A percentile compares a stretch with the other conserved stretches of the same genome.
phyloP scores from a whole-genome alignment of 2,888 invertebrate species.

The Blomia tropicalis region DNA sequence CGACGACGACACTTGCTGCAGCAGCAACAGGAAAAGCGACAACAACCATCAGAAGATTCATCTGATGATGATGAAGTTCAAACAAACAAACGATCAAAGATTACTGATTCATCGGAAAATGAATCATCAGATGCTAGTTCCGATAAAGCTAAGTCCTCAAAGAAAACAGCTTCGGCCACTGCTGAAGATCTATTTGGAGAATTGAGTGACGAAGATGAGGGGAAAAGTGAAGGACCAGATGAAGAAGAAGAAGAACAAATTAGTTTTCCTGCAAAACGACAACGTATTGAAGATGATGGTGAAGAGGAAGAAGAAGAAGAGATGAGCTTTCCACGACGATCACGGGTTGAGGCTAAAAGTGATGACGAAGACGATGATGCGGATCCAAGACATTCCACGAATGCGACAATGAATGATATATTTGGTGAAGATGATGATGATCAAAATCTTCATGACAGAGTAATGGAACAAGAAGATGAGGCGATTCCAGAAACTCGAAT shows the following conservation, averaged over 20 bases:
- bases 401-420: not conserved
- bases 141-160: not conserved
- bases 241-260: not conserved
- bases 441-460: not conserved
- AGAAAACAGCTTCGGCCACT: not conserved
- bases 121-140: not conserved
- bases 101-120: not conserved
- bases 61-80: conserved; percentile 23
- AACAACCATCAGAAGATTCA: not conserved
- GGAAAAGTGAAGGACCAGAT: not conserved
- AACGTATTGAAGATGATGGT: conserved; percentile 16
- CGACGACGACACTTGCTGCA: not conserved
- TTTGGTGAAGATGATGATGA: conserved; percentile 15
- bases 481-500: conserved; percentile 75
- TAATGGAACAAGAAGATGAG: conserved; percentile 43
- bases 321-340: conserved; percentile 1
- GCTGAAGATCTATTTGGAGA: not conserved
- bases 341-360: conserved; percentile 31
- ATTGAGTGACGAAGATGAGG: conserved; percentile 15
- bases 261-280: not conserved
- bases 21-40: not conserved
- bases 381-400: too few relatives aligned
- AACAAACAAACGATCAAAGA: not conserved
- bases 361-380: conserved; percentile 41
- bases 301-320: conserved; percentile 21